These are phyloP conservation scores for Sebastes diploproa DNA, from an alignment of 2,797 vertebrate genomes.

Conservation along the genomic window DNA sequence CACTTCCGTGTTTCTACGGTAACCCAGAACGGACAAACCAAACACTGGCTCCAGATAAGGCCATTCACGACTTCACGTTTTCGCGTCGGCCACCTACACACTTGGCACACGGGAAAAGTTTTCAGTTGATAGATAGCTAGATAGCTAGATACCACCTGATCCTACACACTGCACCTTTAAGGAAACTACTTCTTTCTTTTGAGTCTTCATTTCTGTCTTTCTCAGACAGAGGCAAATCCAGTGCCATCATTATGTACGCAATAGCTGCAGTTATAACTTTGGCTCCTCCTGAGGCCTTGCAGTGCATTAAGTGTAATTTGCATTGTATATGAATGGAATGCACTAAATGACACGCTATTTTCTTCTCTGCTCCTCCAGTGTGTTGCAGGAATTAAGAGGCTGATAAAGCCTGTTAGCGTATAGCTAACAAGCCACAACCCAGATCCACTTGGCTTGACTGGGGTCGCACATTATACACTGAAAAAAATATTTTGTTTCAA, in stretches of 20 bases:
- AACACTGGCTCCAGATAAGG: too few species aligned
- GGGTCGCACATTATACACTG: background rate
- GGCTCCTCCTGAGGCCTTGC: background rate
- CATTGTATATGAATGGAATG: background rate
- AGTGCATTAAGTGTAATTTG: background rate
- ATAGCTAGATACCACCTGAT: too few species aligned
- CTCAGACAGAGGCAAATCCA: background rate
- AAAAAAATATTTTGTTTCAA: background rate
- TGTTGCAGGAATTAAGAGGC: background rate
- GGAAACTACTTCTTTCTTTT: background rate
- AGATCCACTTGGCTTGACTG: background rate
- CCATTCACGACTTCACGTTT: too few species aligned
- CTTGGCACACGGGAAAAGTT: too few species aligned
- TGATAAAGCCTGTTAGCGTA: background rate
- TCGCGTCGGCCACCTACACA: too few species aligned
- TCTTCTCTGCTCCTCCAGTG: background rate
- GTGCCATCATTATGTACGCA: background rate
- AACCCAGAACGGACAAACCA: too few species aligned
- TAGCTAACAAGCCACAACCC: background rate
- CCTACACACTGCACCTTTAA: background rate
- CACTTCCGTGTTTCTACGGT: too few species aligned
- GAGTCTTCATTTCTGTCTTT: background rate
- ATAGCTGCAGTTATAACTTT: background rate
- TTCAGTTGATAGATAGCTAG: too few species aligned
- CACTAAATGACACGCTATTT: background rate